Evolutionary conservation across 2,797 vertebrate species (phyloP).

Genomic region (Crocodylus rhombifer): DNA sequence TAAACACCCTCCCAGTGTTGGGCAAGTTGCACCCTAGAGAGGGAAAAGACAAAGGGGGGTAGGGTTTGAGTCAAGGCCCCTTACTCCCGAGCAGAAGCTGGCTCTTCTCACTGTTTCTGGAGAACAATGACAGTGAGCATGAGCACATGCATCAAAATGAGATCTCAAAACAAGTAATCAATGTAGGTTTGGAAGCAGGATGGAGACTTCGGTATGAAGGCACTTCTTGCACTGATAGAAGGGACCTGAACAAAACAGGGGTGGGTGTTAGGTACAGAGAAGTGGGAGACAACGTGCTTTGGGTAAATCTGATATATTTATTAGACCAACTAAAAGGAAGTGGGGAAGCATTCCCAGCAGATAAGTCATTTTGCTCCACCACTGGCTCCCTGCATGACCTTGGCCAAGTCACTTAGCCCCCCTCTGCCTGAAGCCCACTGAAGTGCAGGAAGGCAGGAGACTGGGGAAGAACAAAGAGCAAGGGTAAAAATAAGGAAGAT

Average conservation of each 20-base stretch:
- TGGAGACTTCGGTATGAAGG: background rate
- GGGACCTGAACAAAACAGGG: background rate
- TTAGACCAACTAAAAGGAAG: too few species aligned
- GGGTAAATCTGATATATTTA: too few species aligned
- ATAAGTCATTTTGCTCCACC: accelerated
- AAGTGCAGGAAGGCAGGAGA: too few species aligned
- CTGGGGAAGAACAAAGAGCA: too few species aligned
- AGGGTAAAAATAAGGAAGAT: too few species aligned
- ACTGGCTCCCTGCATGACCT: background rate
- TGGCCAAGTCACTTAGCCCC: background rate
- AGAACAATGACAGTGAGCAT: background rate
- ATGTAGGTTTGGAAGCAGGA: background rate
- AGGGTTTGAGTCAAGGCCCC: too few species aligned
- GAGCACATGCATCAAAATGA: background rate
- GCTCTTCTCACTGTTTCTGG: background rate
- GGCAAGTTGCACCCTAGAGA: background rate
- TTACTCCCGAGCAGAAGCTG: background rate
- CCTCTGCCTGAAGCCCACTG: background rate
- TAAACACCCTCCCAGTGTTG: background rate
- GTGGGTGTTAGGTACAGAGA: background rate
- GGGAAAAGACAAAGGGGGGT: too few species aligned
- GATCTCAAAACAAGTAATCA: constrained; percentile 5
- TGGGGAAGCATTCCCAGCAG: background rate
- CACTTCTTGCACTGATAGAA: background rate
- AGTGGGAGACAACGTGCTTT: background rate